phyloP scores from a whole-genome alignment of 1,140 invertebrate species.

The Trachelipus rathkii region DNA sequence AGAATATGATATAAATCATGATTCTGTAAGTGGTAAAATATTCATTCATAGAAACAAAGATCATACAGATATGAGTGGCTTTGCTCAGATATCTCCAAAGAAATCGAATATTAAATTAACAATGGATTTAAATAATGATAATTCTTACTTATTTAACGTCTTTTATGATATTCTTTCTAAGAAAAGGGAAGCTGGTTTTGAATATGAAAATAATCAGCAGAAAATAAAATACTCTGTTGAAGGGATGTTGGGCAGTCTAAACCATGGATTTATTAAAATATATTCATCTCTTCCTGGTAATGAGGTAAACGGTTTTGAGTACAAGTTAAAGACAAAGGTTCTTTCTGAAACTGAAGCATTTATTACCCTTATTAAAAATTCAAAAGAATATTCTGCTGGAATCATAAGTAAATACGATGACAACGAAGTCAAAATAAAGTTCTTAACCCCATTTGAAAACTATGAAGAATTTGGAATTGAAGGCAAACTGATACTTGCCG shows the following conservation, averaged over 20 bases:
- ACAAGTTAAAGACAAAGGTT: neutral
- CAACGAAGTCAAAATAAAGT: slow-evolving; percentile 1
- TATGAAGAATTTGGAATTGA: slow-evolving; percentile 21
- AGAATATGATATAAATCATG: neutral
- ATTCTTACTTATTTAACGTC: neutral
- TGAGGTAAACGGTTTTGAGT: neutral
- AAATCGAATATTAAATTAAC: neutral
- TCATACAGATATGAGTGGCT: neutral
- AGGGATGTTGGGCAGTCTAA: neutral
- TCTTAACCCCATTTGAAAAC: slow-evolving; percentile 33
- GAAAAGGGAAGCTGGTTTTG: neutral
- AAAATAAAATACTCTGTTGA: neutral
- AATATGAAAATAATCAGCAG: neutral
- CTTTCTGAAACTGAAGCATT: neutral
- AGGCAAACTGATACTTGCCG: slow-evolving; percentile 21
- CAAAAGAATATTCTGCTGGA: neutral
- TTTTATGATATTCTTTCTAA: neutral
- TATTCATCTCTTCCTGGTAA: neutral
- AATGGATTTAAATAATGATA: neutral
- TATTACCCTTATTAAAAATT: slow-evolving; percentile 5
- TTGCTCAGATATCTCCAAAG: neutral
- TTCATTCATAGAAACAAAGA: neutral
- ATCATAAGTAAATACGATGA: neutral
- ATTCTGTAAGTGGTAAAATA: neutral
- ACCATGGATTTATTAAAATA: neutral